phyloP scores from a whole-genome alignment of 2,113 vertebrate genomes.

The Eolophus roseicapilla region DNA sequence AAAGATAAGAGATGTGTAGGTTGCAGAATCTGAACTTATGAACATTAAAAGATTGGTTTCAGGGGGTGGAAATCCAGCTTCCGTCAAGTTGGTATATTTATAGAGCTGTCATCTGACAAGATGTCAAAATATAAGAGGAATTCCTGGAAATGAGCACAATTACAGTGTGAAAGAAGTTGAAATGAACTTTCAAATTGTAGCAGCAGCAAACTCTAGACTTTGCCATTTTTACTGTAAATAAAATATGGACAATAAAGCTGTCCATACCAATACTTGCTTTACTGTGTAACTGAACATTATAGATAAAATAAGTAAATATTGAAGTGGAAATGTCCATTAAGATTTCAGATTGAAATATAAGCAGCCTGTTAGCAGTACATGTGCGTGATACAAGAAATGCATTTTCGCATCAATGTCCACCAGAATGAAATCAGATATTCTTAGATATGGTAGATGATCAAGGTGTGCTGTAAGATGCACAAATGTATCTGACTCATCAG shows the following conservation, averaged over 20 bases:
- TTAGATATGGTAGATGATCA: not conserved
- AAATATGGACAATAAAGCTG: not conserved
- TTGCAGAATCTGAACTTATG: not conserved
- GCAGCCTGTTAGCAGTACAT: not conserved
- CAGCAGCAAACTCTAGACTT: not conserved
- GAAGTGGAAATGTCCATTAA: not conserved
- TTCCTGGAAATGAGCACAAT: conserved; percentile 5
- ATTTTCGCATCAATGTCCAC: not conserved
- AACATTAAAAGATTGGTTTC: not conserved
- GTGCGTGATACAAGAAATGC: not conserved
- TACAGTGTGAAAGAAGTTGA: not conserved
- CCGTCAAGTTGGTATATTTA: not conserved
- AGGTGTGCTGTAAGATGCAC: not conserved
- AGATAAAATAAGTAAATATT: not conserved
- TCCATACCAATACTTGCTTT: not conserved
- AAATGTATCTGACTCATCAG: not conserved
- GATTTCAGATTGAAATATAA: not conserved
- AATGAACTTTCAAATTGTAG: not conserved
- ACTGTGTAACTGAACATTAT: not conserved
- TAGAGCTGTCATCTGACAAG: not conserved
- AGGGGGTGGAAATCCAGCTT: not conserved
- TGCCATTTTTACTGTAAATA: not conserved
- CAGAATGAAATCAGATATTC: not conserved
- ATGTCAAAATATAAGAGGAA: conserved; percentile 9
- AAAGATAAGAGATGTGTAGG: not conserved